Conservation (phyloP, 2,113 vertebrate genomes). For the Phylloscopus trochilus region DNA sequence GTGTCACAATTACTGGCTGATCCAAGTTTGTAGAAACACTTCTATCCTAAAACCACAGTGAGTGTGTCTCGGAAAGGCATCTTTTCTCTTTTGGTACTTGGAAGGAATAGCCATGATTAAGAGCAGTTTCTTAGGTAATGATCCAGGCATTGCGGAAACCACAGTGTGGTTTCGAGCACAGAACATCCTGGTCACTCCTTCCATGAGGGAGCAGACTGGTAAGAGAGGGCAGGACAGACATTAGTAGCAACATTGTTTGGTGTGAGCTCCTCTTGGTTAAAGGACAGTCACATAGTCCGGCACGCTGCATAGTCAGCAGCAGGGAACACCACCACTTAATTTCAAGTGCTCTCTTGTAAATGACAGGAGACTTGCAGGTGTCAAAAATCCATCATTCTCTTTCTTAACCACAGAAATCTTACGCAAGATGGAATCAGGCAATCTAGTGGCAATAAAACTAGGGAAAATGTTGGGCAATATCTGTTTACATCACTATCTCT, state of each 20-base stretch:
- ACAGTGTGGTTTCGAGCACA: not conserved
- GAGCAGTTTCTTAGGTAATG: not conserved
- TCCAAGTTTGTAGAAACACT: not conserved
- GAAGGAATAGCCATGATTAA: not conserved
- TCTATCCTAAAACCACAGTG: not conserved
- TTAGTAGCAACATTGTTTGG: not conserved
- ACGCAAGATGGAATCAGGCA: not conserved
- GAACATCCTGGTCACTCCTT: not conserved
- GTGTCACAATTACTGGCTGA: not conserved
- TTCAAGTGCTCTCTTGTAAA: conserved; percentile 7
- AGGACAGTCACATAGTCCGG: not conserved
- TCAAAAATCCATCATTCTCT: not conserved
- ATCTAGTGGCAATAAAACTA: not conserved
- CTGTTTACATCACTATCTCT: not conserved
- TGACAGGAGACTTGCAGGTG: conserved; percentile 5
- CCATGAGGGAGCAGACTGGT: not conserved
- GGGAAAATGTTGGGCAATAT: conserved; percentile 43
- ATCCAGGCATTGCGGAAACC: not conserved
- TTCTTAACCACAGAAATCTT: conserved; percentile 4
- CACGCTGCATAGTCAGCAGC: not conserved
- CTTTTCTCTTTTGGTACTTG: not conserved
- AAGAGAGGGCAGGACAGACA: not conserved
- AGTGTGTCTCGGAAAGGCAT: not conserved
- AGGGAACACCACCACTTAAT: not conserved
- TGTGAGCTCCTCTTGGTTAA: not conserved